These are phyloP conservation scores for Lerista edwardsae DNA, from an alignment of 2,797 vertebrate species.

Conservation along the genomic window DNA sequence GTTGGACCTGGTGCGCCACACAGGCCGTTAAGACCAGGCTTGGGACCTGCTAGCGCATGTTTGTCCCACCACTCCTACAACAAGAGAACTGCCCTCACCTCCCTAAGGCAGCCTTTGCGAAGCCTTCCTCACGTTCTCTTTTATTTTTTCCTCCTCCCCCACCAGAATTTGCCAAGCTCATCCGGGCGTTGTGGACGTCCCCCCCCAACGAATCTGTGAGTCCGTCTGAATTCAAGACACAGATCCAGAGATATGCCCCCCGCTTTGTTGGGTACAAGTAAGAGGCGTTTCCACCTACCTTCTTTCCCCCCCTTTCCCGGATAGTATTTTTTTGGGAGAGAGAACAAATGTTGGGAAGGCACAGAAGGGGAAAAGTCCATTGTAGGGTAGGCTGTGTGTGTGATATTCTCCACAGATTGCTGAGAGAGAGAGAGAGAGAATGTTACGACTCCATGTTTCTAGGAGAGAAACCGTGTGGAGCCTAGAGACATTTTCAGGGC, in stretches of 20 bases:
- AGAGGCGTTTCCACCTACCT: conserved; percentile 49
- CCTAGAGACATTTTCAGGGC: too few relatives aligned
- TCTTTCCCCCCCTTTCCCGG: background rate
- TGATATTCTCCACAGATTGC: too few relatives aligned
- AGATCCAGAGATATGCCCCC: conserved; percentile 98
- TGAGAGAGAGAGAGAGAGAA: too few relatives aligned
- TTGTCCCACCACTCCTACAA: too few relatives aligned
- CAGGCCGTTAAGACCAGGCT: background rate
- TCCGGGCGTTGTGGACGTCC: conserved; percentile 95
- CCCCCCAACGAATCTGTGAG: conserved; percentile 91
- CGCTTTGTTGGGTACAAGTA: conserved; percentile 98
- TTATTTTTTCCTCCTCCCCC: background rate
- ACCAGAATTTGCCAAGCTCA: conserved; percentile 94
- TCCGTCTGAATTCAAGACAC: conserved; percentile 97
- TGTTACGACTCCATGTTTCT: too few relatives aligned
- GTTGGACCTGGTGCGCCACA: background rate
- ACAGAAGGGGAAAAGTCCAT: too few relatives aligned
- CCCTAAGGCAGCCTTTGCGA: background rate
- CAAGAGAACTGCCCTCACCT: background rate
- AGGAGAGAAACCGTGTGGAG: too few relatives aligned
- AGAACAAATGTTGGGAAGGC: too few relatives aligned
- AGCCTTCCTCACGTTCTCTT: background rate
- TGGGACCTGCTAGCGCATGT: background rate
- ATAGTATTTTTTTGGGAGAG: too few relatives aligned
- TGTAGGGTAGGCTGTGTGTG: too few relatives aligned